A percentile compares a stretch with the other conserved stretches of the same genome.
Evolutionary conservation across 2,888 invertebrate species (phyloP).

Genomic region (Cylloceria caligata): DNA sequence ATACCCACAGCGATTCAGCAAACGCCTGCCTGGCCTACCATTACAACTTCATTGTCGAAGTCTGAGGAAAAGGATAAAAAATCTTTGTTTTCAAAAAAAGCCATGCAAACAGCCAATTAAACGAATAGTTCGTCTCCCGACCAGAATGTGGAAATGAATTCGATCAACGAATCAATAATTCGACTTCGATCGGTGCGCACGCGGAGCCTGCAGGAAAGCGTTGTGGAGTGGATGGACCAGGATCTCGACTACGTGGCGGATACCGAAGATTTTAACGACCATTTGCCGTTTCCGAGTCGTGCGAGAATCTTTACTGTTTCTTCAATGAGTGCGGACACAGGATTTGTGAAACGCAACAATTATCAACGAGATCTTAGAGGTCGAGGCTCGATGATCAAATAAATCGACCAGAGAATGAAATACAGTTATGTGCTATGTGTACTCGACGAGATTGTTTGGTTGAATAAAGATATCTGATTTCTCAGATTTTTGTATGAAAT

Average conservation of each 20-base stretch:
- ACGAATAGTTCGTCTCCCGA: constrained; percentile 44
- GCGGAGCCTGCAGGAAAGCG: constrained; percentile 32
- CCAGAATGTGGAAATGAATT: constrained; percentile 54
- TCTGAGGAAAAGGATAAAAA: background rate
- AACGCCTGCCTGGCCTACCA: too few species aligned
- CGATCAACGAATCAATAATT: constrained; percentile 23
- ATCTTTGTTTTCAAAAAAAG: background rate
- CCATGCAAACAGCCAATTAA: background rate
- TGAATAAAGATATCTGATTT: background rate
- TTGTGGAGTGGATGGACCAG: constrained; percentile 56
- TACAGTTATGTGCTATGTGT: background rate
- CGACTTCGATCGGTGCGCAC: constrained; percentile 20
- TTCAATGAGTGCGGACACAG: background rate
- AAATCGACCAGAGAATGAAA: background rate
- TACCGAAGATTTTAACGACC: constrained; percentile 45
- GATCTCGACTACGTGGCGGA: constrained; percentile 41
- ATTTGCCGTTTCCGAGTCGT: background rate
- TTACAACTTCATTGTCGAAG: background rate
- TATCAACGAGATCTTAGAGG: background rate
- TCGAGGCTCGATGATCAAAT: background rate
- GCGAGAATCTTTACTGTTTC: background rate
- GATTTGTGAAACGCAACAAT: background rate
- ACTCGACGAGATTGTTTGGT: background rate
- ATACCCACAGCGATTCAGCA: too few species aligned
- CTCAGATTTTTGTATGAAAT: background rate